phyloP scores from a whole-genome alignment of 2,888 invertebrate species.

The Pyrocoelia pectoralis region DNA sequence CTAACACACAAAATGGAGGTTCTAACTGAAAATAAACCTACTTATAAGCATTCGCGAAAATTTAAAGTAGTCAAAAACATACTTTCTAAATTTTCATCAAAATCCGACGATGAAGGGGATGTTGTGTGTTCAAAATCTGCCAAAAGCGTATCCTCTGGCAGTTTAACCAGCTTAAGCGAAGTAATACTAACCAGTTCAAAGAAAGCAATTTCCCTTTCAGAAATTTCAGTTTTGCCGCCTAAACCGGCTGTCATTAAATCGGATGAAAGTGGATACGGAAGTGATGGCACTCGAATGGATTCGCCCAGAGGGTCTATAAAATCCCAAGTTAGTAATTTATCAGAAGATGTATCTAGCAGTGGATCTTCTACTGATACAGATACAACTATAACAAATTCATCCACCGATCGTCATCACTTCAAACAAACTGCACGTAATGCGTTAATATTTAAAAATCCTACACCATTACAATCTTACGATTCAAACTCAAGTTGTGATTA shows the following conservation, averaged over 20 bases:
- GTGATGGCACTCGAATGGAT: constrained; percentile 66
- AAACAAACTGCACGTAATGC: not conserved
- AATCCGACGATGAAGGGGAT: constrained; percentile 56
- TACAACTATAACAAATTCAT: not conserved
- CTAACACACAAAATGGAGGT: constrained; percentile 41
- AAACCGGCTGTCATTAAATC: constrained; percentile 48
- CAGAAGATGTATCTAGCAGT: constrained; percentile 23
- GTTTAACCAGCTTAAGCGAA: constrained; percentile 52
- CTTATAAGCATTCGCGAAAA: constrained; percentile 44
- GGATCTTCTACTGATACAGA: constrained; percentile 12
- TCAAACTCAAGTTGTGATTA: not conserved
- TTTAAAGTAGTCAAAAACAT: constrained; percentile 50
- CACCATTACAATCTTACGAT: not conserved
- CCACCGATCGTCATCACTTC: constrained; percentile 4
- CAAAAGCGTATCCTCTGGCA: constrained; percentile 46
- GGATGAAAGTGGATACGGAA: constrained; percentile 69
- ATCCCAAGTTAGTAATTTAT: constrained; percentile 37
- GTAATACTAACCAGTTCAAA: constrained; percentile 48
- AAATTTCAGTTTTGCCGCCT: constrained; percentile 45
- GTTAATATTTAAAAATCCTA: not conserved
- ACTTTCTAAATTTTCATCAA: constrained; percentile 48
- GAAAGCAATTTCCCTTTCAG: constrained; percentile 48
- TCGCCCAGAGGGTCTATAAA: constrained; percentile 62
- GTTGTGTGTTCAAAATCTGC: constrained; percentile 3
- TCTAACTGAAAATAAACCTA: constrained; percentile 48